phyloP scores from a whole-genome alignment of 2,113 vertebrate species.

The Anhinga rufa region DNA sequence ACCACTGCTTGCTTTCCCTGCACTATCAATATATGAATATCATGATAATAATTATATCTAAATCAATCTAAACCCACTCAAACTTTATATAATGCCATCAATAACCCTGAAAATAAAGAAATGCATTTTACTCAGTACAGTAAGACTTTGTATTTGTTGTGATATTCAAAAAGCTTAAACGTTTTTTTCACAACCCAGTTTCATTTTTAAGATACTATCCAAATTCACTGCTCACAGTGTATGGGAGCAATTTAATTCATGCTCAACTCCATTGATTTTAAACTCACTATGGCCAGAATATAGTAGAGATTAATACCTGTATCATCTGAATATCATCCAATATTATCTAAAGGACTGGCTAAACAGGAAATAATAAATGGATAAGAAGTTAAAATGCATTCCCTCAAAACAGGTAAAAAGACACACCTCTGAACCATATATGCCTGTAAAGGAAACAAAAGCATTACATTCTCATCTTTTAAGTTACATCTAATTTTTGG shows the following conservation, averaged over 20 bases:
- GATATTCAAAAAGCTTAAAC: background rate
- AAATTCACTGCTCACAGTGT: background rate
- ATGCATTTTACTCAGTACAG: background rate
- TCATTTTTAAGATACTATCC: background rate
- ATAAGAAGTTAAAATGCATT: background rate
- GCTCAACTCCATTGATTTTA: background rate
- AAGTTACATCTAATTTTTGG: background rate
- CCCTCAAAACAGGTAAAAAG: background rate
- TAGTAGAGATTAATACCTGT: background rate
- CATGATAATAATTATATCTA: background rate
- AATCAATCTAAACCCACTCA: background rate
- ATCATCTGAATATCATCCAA: background rate
- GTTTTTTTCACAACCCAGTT: background rate
- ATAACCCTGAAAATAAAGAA: background rate
- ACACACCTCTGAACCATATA: background rate
- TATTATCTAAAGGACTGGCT: background rate
- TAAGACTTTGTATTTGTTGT: background rate
- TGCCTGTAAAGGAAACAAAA: background rate
- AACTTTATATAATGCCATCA: background rate
- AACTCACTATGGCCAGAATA: background rate
- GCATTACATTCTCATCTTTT: background rate
- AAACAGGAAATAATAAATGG: background rate
- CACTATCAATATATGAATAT: background rate
- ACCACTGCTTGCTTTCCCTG: background rate
- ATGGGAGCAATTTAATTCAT: background rate